Evolutionary conservation across 2,888 invertebrate genomes (phyloP).

Genomic region (Molanna angustata): DNA sequence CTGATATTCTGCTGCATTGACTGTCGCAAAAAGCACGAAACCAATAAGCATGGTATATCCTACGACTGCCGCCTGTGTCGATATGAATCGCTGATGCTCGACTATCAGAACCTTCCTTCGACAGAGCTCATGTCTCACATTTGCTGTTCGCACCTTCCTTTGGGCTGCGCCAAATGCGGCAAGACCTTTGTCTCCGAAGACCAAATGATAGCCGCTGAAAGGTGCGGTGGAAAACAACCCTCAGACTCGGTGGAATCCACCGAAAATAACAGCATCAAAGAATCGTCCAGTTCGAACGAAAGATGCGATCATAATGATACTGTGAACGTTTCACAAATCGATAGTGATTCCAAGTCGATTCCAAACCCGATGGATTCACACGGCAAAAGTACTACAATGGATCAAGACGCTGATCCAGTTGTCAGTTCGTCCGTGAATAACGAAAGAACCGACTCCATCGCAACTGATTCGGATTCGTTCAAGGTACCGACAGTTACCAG

Average conservation of each 20-base stretch:
- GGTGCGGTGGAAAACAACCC: neutral
- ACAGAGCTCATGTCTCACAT: conserved; percentile 43
- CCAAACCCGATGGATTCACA: neutral
- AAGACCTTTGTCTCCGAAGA: conserved; percentile 38
- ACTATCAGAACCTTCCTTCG: conserved; percentile 37
- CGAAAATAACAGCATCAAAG: neutral
- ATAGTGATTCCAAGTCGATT: too few relatives aligned
- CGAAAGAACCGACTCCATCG: too few relatives aligned
- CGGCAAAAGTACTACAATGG: too few relatives aligned
- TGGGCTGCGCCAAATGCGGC: conserved; percentile 47
- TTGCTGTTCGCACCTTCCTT: conserved; percentile 42
- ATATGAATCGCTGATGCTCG: conserved; percentile 45
- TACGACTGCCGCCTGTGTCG: conserved; percentile 51
- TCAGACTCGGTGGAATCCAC: too few relatives aligned
- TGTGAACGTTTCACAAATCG: too few relatives aligned
- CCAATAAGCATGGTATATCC: conserved; percentile 41
- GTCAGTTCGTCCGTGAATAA: neutral
- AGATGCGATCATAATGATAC: conserved; percentile 2
- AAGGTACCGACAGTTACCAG: neutral
- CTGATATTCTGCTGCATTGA: conserved; percentile 47
- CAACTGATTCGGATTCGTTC: too few relatives aligned
- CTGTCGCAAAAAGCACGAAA: conserved; percentile 49
- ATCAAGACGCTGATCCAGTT: neutral
- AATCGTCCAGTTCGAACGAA: neutral
- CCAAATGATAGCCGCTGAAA: neutral